These are phyloP conservation scores for human (Homo sapiens) DNA, from an alignment of 2,113 vertebrate genomes.

Conservation along the genomic window DNA sequence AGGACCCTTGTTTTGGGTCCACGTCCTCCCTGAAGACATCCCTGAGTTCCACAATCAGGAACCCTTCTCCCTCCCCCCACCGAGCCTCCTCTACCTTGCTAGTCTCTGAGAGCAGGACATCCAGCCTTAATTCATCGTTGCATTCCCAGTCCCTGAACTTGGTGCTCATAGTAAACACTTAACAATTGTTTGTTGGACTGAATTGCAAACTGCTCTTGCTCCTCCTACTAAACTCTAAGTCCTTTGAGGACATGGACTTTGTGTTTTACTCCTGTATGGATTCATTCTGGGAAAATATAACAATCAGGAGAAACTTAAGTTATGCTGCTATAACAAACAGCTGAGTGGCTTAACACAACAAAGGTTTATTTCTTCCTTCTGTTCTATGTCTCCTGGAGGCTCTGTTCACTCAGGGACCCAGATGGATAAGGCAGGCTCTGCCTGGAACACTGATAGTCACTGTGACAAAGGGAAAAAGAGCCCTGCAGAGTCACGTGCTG, in stretches of 20 bases:
- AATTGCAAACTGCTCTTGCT: background rate
- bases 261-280: background rate
- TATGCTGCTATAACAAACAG: background rate
- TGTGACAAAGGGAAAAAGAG: background rate
- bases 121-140: background rate
- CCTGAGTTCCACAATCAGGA: background rate
- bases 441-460: background rate
- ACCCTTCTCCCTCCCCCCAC: no score
- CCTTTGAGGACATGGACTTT: background rate
- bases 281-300: background rate
- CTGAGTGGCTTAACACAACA: background rate
- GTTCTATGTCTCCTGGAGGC: no score
- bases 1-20: background rate
- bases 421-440: background rate
- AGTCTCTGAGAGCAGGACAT: background rate
- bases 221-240: background rate
- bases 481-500: no score
- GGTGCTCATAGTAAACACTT: background rate
- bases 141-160: background rate
- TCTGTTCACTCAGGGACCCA: background rate
- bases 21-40: background rate
- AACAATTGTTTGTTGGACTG: background rate
- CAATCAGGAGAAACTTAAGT: background rate
- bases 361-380: background rate
- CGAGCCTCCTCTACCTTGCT: fast-evolving